These are phyloP conservation scores for Exephanes ischioxanthus DNA, from an alignment of 2,888 invertebrate species.

Conservation along the genomic window DNA sequence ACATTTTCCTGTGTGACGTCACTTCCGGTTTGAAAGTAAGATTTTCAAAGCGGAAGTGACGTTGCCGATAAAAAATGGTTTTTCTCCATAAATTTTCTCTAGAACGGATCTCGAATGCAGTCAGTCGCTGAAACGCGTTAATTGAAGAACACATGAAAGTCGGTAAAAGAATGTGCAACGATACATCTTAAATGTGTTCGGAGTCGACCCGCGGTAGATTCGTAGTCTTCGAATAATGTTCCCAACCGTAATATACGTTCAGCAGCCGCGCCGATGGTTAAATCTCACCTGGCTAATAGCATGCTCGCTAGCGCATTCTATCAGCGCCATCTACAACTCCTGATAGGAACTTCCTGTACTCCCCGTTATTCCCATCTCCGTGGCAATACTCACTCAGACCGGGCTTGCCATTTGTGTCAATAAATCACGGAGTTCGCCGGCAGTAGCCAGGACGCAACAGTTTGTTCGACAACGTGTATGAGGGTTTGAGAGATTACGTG, in stretches of 20 bases:
- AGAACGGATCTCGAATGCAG: too few relatives aligned
- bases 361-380: neutral
- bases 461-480: constrained; percentile 53
- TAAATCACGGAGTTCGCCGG: constrained; percentile 45
- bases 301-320: neutral
- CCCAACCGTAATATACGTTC: too few relatives aligned
- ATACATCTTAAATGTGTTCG: too few relatives aligned
- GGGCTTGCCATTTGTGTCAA: constrained; percentile 47
- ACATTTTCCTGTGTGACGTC: neutral
- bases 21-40: too few relatives aligned
- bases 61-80: neutral
- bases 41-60: neutral
- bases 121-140: too few relatives aligned
- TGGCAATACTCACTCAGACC: constrained; percentile 2
- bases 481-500: constrained; percentile 42
- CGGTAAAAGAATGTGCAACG: too few relatives aligned
- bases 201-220: too few relatives aligned
- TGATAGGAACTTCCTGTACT: neutral
- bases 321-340: constrained; percentile 7
- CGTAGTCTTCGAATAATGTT: too few relatives aligned
- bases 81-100: neutral
- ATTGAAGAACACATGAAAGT: too few relatives aligned
- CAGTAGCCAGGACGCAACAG: constrained; percentile 44
- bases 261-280: too few relatives aligned
- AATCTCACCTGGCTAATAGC: too few relatives aligned